Conservation (phyloP, 2,113 vertebrate genomes). For the Amphilophus citrinellus region DNA sequence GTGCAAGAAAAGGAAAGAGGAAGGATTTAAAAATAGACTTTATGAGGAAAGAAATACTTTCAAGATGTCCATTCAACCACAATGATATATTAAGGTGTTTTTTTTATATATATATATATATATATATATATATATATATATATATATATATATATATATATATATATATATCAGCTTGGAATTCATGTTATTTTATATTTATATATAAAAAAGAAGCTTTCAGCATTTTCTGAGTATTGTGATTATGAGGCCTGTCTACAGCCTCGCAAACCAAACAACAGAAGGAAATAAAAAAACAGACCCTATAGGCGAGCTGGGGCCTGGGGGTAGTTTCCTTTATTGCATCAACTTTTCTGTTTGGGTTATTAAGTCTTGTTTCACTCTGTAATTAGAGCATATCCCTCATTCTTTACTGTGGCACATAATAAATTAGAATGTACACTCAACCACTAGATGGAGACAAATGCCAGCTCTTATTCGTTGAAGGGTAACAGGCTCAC, state of each 20-base stretch:
- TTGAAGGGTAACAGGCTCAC: not conserved
- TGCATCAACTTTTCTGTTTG: not conserved
- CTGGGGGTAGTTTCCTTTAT: too few species aligned
- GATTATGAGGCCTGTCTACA: not conserved
- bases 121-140: not conserved
- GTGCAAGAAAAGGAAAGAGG: not conserved
- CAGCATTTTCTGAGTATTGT: not conserved
- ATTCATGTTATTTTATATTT: too few species aligned
- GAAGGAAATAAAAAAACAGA: not conserved
- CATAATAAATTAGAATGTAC: not conserved
- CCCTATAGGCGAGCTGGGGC: too few species aligned
- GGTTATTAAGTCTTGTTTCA: not conserved
- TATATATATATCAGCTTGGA: not conserved
- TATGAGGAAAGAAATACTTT: slow-evolving; percentile 8
- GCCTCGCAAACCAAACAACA: not conserved
- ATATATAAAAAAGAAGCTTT: not conserved
- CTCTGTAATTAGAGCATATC: not conserved
- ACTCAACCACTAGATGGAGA: slow-evolving; percentile 70
- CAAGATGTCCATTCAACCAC: not conserved
- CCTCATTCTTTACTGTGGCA: not conserved
- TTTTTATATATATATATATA: not conserved
- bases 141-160: not conserved
- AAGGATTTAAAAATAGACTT: not conserved
- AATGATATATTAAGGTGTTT: not conserved
- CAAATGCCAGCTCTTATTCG: slow-evolving; percentile 14